Base-by-base conservation (phyloP, 53 echinoderm and acorn worm genomes). In the Holothuria scabra region DNA sequence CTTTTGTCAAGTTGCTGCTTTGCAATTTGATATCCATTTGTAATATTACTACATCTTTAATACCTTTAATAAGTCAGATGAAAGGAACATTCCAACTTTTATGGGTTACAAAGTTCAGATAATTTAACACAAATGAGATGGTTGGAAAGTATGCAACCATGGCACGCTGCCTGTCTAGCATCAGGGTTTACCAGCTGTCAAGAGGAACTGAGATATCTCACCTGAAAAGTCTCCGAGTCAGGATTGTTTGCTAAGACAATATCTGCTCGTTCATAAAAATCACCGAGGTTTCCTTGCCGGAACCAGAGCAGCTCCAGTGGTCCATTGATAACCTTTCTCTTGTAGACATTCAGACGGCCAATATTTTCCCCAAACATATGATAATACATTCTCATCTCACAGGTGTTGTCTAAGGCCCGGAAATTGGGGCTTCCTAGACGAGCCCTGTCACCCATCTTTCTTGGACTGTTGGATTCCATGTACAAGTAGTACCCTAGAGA, bases 351-450 rank as follows among this genome's bases (percentile, higher is more conserved):
- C 60, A 96, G 67, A 8, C 90, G 66, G 82, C 91, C 93, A 5
- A 92, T 91, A 80, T 90, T 82, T 16, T 79, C 74, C 12, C 96
- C 96, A 78, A 83, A 91, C 96, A 96, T 91, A 68, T 96, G 96
- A 72, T 96, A 96, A 59, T 91, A 96, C 71, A 96, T 93, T 8
- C 91, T 87, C 3, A 96, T 79, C 93, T 96, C 75, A 34, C 88
- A 85, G 48, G 44, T 83, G 3, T 81, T 48, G 3, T 37, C 84
- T 1, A 91, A 61, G 4, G 90, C 84, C 5, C 33, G 69, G 67
- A 89, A 59, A 61, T 74, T 84, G 67, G 56, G 63, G 75, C 93
- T 93, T 5, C 93, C 93, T 0, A 96, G 81, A 12, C 96, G 87
- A 25, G 96, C 96, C 28, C 93, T 60, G 84, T 96, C 91, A 13